Evolutionary conservation across 1,140 invertebrate genomes (phyloP).

Genomic region (Oscheius sp.): DNA sequence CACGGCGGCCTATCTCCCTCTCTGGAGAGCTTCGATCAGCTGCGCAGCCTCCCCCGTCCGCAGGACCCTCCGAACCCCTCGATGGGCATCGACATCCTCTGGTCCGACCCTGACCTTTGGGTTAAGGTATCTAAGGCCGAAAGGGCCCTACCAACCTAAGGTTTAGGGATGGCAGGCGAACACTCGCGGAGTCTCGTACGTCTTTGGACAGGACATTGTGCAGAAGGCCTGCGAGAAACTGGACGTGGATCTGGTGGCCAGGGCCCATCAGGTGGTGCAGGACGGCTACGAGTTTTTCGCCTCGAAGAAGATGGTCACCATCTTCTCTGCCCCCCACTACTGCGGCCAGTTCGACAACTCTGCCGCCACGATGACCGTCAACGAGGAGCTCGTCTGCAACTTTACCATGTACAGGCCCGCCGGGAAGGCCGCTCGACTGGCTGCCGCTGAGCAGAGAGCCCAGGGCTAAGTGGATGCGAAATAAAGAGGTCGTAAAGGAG

Average conservation of each 20-base stretch:
- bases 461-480: too few relatives aligned
- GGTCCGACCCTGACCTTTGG: conserved; percentile 80
- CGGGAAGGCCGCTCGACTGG: conserved; percentile 16
- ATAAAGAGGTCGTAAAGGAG: too few relatives aligned
- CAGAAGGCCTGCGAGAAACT: conserved; percentile 27
- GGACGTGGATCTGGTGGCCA: conserved; percentile 30
- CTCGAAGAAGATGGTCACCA: conserved; percentile 66
- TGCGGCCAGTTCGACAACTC: conserved; percentile 64
- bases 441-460: too few relatives aligned
- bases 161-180: conserved; percentile 68
- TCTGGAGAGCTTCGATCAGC: conserved; percentile 65
- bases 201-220: conserved; percentile 53
- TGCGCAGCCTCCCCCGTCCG: conserved; percentile 57
- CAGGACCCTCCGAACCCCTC: conserved; percentile 33
- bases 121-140: too few relatives aligned
- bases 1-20: conserved; percentile 79
- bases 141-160: too few relatives aligned
- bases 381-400: conserved; percentile 24
- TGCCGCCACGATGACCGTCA: conserved; percentile 35
- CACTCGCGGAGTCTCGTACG: conserved; percentile 63
- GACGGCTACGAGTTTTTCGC: conserved; percentile 98
- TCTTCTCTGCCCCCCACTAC: conserved; percentile 82
- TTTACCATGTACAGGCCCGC: conserved; percentile 25
- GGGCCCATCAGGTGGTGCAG: conserved; percentile 69
- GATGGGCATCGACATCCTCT: conserved; percentile 76